Evolutionary conservation across 2,797 vertebrate species (phyloP).

Genomic region (Lithobates pipiens): DNA sequence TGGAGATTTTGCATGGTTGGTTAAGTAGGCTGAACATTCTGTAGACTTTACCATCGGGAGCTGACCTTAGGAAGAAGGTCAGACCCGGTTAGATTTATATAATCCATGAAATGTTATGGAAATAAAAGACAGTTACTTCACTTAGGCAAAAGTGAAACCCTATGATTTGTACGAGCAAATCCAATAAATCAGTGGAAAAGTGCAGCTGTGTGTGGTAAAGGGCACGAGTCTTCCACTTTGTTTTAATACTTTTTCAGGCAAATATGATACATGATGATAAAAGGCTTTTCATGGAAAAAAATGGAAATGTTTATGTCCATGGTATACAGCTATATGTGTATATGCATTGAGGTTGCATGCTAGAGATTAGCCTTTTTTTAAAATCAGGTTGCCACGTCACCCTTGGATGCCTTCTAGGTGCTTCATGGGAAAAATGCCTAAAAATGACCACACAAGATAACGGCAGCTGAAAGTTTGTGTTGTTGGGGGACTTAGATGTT

Average conservation of each 20-base stretch:
- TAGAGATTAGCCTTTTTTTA: too few relatives aligned
- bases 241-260: background rate
- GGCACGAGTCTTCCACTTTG: too few relatives aligned
- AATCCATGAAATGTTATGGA: constrained; percentile 2
- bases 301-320: too few relatives aligned
- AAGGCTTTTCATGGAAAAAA: too few relatives aligned
- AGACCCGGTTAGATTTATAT: background rate
- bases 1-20: constrained; percentile 1
- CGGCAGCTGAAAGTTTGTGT: too few relatives aligned
- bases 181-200: background rate
- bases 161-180: background rate
- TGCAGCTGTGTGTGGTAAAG: background rate
- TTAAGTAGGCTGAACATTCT: background rate
- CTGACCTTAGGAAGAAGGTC: constrained; percentile 5
- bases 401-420: too few relatives aligned
- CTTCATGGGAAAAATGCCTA: too few relatives aligned
- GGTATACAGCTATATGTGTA: too few relatives aligned
- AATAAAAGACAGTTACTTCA: background rate
- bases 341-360: too few relatives aligned
- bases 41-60: background rate
- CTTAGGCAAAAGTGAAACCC: background rate
- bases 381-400: too few relatives aligned
- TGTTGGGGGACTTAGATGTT: too few relatives aligned
- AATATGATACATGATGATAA: background rate
- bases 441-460: too few relatives aligned